Conservation (phyloP, 2,888 invertebrate species). For the Gymnoscelis rufifasciata region DNA sequence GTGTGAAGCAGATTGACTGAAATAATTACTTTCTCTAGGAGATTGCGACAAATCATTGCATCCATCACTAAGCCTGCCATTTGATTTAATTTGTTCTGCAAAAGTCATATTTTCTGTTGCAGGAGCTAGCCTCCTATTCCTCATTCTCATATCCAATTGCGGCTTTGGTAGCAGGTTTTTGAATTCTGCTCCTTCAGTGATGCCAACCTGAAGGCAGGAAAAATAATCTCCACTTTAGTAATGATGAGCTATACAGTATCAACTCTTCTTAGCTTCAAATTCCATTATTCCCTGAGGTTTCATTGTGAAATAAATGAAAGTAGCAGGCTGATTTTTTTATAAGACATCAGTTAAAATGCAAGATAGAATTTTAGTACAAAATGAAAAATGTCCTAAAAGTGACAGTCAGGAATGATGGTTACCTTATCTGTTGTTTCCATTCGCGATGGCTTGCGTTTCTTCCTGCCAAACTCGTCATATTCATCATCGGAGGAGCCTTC, state of each 20-base stretch:
- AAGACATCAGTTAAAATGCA: constrained; percentile 18
- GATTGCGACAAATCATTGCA: constrained; percentile 30
- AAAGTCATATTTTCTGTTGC: constrained; percentile 43
- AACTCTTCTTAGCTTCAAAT: constrained; percentile 72
- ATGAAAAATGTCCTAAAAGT: background rate
- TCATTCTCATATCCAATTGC: constrained; percentile 61
- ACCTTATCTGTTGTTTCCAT: constrained; percentile 41
- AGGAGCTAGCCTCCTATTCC: constrained; percentile 52
- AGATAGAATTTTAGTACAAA: too few relatives aligned
- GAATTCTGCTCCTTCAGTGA: constrained; percentile 75
- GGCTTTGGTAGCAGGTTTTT: constrained; percentile 72
- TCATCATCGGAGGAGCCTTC: constrained; percentile 94
- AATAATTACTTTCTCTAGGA: constrained; percentile 47
- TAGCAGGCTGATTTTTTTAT: constrained; percentile 28
- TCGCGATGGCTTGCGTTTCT: constrained; percentile 66
- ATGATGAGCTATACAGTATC: constrained; percentile 70
- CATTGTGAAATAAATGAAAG: constrained; percentile 40
- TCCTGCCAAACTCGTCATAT: constrained; percentile 94
- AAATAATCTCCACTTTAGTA: constrained; percentile 79
- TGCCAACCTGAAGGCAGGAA: constrained; percentile 80
- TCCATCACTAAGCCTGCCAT: constrained; percentile 65
- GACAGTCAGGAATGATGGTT: constrained; percentile 30
- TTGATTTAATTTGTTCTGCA: constrained; percentile 45
- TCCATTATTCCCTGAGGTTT: constrained; percentile 65
- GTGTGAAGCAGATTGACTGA: constrained; percentile 39